Conservation (phyloP, 2,797 vertebrate species). For the Tauraco hartlaubi region DNA sequence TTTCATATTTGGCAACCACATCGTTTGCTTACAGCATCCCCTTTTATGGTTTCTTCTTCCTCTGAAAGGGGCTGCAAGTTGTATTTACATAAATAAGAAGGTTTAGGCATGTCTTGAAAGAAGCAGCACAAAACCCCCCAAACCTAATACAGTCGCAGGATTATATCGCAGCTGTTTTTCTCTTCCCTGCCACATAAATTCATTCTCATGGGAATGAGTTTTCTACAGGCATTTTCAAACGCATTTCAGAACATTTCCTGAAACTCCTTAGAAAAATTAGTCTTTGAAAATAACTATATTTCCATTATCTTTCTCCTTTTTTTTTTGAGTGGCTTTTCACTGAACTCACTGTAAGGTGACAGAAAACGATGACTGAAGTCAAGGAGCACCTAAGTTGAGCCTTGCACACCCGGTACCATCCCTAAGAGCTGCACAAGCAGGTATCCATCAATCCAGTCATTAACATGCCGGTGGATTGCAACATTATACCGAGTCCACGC, state of each 20-base stretch:
- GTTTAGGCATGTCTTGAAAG: background rate
- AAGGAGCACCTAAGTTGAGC: background rate
- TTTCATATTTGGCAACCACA: background rate
- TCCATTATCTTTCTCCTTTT: background rate
- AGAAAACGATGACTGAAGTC: background rate
- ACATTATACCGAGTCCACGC: background rate
- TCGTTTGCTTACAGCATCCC: background rate
- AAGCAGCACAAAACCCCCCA: background rate
- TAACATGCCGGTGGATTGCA: background rate
- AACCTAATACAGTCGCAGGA: background rate
- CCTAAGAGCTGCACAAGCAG: background rate
- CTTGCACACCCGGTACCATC: background rate
- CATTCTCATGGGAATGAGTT: background rate
- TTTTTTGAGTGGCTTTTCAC: rapidly evolving
- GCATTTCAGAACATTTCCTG: background rate
- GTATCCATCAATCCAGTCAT: background rate
- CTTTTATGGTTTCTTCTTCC: background rate
- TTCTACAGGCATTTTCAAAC: background rate
- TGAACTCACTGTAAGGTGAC: background rate
- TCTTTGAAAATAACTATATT: constrained; percentile 3
- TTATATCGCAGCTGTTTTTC: constrained; percentile 20
- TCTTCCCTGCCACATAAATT: constrained; percentile 2
- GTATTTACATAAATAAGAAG: constrained; percentile 6
- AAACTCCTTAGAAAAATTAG: background rate
- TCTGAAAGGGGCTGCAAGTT: background rate